Conservation (phyloP, 2,888 invertebrate genomes). For the Nudaria mundana region DNA sequence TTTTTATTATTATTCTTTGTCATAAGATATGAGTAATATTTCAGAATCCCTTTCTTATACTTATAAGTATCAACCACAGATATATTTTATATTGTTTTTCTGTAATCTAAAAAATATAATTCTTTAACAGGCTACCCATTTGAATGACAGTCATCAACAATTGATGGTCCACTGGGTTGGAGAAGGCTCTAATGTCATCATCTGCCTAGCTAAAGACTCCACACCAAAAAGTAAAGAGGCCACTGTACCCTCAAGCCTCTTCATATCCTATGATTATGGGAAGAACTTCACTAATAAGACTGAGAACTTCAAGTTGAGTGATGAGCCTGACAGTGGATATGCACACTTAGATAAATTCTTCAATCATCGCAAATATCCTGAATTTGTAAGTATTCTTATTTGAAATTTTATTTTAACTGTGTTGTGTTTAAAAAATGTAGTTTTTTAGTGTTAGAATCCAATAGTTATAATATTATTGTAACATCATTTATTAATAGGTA, state of each 20-base stretch:
- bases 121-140: conserved; percentile 84
- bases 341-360: conserved; percentile 92
- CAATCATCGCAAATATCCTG: conserved; percentile 90
- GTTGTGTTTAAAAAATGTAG: too few relatives aligned
- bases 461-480: not conserved
- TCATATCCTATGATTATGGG: conserved; percentile 94
- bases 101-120: too few relatives aligned
- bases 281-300: conserved; percentile 89
- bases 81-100: too few relatives aligned
- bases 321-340: conserved; percentile 74
- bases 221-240: conserved; percentile 71
- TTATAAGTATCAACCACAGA: too few relatives aligned
- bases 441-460: not conserved
- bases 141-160: conserved; percentile 94
- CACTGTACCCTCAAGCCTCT: conserved; percentile 89
- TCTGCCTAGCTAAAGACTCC: conserved; percentile 91
- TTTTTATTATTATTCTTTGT: too few relatives aligned
- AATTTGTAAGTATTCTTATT: conserved; percentile 84
- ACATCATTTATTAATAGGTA: too few relatives aligned
- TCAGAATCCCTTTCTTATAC: not conserved
- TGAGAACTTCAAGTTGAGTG: conserved; percentile 81
- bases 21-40: not conserved
- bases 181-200: conserved; percentile 91
- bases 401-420: not conserved
- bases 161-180: conserved; percentile 97